These are phyloP conservation scores for Cladorhizidae sp. DNA, from an alignment of 37 sponge, comb jelly and placozoan genomes.

Conservation along the genomic window DNA sequence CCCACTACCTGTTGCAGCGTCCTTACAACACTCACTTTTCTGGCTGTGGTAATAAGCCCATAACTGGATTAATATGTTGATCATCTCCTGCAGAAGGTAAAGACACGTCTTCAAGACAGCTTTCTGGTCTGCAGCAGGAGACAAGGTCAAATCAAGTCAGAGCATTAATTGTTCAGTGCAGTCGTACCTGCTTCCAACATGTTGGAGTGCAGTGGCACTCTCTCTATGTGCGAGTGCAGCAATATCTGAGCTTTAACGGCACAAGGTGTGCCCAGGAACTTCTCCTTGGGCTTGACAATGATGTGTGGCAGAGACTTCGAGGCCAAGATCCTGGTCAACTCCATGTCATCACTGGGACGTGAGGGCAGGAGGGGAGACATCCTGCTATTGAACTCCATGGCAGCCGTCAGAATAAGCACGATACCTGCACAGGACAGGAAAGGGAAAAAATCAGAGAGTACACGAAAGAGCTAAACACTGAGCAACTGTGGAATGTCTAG, in stretches of 20 bases:
- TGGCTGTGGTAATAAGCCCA: constrained; percentile 17
- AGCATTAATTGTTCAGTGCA: background rate
- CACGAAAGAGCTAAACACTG: too few species aligned
- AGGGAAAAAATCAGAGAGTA: too few species aligned
- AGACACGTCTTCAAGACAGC: constrained; percentile 66
- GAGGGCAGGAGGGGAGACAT: constrained; percentile 2
- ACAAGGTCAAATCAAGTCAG: background rate
- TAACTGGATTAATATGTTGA: constrained; percentile 54
- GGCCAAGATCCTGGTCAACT: constrained; percentile 30
- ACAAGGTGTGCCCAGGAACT: constrained; percentile 46
- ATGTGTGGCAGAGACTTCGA: constrained; percentile 50
- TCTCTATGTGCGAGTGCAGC: constrained; percentile 71
- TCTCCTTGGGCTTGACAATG: constrained; percentile 50
- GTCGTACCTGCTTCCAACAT: constrained; percentile 35
- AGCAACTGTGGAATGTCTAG: too few species aligned
- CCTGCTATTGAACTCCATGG: constrained; percentile 56
- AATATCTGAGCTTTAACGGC: constrained; percentile 77
- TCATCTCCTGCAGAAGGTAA: constrained; percentile 69
- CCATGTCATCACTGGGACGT: constrained; percentile 46
- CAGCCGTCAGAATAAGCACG: constrained; percentile 40
- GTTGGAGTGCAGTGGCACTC: constrained; percentile 26
- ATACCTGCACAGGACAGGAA: constrained; percentile 19
- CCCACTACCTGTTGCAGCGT: too few species aligned
- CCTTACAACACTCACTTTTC: background rate
- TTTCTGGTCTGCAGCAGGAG: constrained; percentile 40